Evolutionary conservation across 35 echinoderm and acorn worm genomes (phyloP).

Genomic region (Acanthaster planci): DNA sequence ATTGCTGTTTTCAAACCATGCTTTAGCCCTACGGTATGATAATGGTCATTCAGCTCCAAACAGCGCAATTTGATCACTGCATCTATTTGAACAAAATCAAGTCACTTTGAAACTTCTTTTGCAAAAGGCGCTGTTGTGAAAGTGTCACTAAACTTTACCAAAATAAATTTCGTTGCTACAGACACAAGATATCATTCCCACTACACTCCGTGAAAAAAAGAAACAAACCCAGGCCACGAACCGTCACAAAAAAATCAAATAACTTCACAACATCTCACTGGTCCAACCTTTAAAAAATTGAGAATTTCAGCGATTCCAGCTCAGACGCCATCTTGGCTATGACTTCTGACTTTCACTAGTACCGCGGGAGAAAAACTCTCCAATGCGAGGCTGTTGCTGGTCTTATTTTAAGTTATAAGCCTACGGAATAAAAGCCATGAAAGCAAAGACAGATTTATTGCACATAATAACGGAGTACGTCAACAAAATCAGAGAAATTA

Average conservation of each 20-base stretch:
- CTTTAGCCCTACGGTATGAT: neutral
- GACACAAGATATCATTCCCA: constrained; percentile 16
- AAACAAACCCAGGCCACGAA: constrained; percentile 9
- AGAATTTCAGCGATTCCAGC: constrained; percentile 7
- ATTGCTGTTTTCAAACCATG: constrained; percentile 4
- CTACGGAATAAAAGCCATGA: constrained; percentile 11
- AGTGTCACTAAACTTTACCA: neutral
- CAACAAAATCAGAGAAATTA: too few species aligned
- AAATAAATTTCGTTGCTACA: neutral
- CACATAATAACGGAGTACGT: neutral
- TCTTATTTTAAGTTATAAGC: constrained; percentile 24
- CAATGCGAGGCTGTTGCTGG: constrained; percentile 5
- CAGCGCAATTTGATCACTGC: neutral
- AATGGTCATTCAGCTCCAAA: constrained; percentile 4
- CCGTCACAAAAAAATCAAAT: constrained; percentile 6
- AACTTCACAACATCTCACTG: constrained; percentile 1
- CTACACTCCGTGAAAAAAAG: constrained; percentile 5
- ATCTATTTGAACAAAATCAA: neutral
- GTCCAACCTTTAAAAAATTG: constrained; percentile 2
- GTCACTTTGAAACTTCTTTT: neutral
- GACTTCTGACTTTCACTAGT: constrained; percentile 12
- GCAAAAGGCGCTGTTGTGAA: neutral
- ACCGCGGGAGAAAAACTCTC: neutral
- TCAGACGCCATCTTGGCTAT: constrained; percentile 8
- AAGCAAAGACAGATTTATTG: neutral